phyloP scores from a whole-genome alignment of 1,140 invertebrate genomes.

The Goniozus legneri region DNA sequence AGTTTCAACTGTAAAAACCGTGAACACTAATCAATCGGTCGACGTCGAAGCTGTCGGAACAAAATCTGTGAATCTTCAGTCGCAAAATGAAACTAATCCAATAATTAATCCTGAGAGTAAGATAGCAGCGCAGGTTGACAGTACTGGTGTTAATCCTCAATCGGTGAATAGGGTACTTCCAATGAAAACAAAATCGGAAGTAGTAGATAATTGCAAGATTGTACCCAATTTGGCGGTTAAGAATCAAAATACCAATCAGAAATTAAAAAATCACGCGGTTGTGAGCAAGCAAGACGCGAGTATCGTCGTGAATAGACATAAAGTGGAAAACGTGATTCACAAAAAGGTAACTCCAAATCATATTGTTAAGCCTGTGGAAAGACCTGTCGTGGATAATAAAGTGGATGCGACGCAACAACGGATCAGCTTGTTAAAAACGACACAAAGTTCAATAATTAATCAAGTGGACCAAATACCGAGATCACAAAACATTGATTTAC shows the following conservation, averaged over 20 bases:
- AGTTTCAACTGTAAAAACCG: conserved; percentile 22
- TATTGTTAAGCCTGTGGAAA: conserved; percentile 27
- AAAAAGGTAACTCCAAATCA: conserved; percentile 43
- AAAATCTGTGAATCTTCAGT: conserved; percentile 25
- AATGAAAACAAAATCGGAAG: conserved; percentile 32
- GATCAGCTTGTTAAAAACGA: conserved; percentile 41
- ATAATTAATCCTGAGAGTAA: conserved; percentile 29
- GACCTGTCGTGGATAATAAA: conserved; percentile 16
- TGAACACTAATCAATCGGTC: conserved; percentile 23
- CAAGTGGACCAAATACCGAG: conserved; percentile 25
- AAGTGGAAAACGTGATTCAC: conserved; percentile 27
- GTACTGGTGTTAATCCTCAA: conserved; percentile 25
- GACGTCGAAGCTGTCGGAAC: conserved; percentile 29
- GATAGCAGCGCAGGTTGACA: conserved; percentile 18
- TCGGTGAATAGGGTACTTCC: conserved; percentile 27
- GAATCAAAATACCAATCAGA: conserved; percentile 33
- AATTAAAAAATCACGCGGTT: conserved; percentile 43
- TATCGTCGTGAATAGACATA: conserved; percentile 35
- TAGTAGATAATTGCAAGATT: conserved; percentile 26
- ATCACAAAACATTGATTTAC: conserved; percentile 19
- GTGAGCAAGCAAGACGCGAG: conserved; percentile 26
- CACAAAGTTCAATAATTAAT: conserved; percentile 20
- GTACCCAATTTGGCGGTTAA: conserved; percentile 19
- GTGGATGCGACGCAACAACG: conserved; percentile 31
- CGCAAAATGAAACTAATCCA: conserved; percentile 14